Base-by-base conservation (phyloP, 2,113 vertebrate genomes). In the Cheirogaleus medius region DNA sequence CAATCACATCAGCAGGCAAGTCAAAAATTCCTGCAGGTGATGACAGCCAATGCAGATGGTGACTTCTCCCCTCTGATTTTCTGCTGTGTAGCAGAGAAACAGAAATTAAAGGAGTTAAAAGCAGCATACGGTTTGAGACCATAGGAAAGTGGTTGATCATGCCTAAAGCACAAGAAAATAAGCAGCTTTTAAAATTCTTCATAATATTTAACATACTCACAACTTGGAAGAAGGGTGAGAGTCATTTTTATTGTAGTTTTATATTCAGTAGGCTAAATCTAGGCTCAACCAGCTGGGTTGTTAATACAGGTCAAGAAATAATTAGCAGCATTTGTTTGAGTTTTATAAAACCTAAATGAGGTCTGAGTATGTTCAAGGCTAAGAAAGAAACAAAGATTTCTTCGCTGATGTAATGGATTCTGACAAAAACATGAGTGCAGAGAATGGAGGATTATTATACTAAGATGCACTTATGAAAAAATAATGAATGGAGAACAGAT, bases 261-360 rank as follows among this genome's bases (percentile, higher is more conserved):
- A 81, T 69, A 71, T 87, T 87, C 78, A 84, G 42, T 80, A 93
- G 64, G 12, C 69, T 5, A 90, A 84, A 89, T 81, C 39, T 52
- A 89, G 39, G 18, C 69, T 77, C 42, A 52, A 86, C 32, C 69
- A 92, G 83, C 73, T 92, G 95, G 32, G 32, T 85, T 93, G 88
- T 95, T 94, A 96, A 94, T 97, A 89, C 71, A 94, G 91, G 93
- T 97, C 95, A 97, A 96, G 94, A 95, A 97, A 91, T 92, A 98
- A 98, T 93, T 92, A 93, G 44, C 7, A 34, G 17, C 60, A 73
- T 82, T 92, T 95, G 77, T 92, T 96, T 95, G 74, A 0, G 3
- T 80, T 96, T 93, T 77, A 91, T 90, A 91, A 92, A 81, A 42
- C 18, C 44, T 78, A 74, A 60, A 66, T 21, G 64, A 81, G 49